Percentiles rank a stretch among this genome's conserved stretches.
Evolutionary conservation across 2,113 vertebrate genomes (phyloP).

Genomic region (Psammodynastes pulverulentus): DNA sequence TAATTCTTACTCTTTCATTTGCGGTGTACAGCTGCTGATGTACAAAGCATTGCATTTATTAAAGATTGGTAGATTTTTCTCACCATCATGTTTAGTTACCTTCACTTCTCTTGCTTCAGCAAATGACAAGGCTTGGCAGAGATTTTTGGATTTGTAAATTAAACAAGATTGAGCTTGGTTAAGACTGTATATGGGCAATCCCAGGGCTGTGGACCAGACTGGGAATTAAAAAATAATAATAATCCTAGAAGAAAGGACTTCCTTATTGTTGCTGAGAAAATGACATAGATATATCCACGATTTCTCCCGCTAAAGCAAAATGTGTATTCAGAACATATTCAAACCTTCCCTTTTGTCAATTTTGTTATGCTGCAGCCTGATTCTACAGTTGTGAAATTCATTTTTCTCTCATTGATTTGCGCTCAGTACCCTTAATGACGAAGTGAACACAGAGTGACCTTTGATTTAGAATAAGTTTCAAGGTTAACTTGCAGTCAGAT

Average conservation of each 20-base stretch:
- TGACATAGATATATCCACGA: background rate
- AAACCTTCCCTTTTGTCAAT: background rate
- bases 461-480: constrained; percentile 43
- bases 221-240: background rate
- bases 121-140: background rate
- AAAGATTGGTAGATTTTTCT: background rate
- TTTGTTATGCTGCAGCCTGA: background rate
- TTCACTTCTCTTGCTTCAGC: background rate
- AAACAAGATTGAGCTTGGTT: background rate
- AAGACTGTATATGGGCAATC: background rate
- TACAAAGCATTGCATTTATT: background rate
- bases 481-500: background rate
- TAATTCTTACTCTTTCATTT: background rate
- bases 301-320: constrained; percentile 35
- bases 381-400: background rate
- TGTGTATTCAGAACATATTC: constrained; percentile 20
- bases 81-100: background rate
- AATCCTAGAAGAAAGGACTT: background rate
- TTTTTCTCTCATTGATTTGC: background rate
- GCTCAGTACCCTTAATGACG: background rate
- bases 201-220: background rate
- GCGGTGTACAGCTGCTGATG: background rate
- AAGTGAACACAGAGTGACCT: constrained; percentile 11
- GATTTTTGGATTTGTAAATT: background rate
- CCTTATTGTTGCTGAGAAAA: background rate